Evolutionary conservation across 2,888 invertebrate species (phyloP), one percentile per base, ranked within the genome.

Genomic region (Latheticus oryzae): DNA sequence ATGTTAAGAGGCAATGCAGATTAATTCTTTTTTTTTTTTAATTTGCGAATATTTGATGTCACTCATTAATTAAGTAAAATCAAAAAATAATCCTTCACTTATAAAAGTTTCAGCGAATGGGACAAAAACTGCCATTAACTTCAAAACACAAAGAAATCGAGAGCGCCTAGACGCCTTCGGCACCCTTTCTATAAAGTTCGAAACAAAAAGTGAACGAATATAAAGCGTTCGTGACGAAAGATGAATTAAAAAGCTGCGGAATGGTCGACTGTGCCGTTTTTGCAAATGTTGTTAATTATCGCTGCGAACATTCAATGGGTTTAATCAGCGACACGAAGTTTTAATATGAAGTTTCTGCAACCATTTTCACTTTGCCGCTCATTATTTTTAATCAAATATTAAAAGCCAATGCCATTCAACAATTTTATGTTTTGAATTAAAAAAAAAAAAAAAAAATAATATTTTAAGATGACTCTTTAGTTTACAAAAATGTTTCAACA

Each of bases 251-350:
- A 71, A 66, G 65, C 64, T 63, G 63, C 61, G 63, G 60, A 67
- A 65, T 61, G 66, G 63, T 67, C 64, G 63, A 66, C 64, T 60
- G 66, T 66, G 67, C 67, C 66, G 66, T 70, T 69, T 70, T 68
- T 69, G 67, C 66, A 70, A 72, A 72, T 72, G 69, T 66, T 69
- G 72, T 71, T 72, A 72, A 72, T 72, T 72, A 72, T 62, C 60
- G 40, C 50, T 33, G 53, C 40, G 42, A 54, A 50, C 53, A 28
- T 56, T 64, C 64, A 58, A 64, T 54, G 60, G 57, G 53, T 64
- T 64, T 62, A 64, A 64, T 64, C 64, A 59, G 47, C 30, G 59
- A 61, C 45, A 59, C 45, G 48, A 60, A 60, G 56, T 51, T 60
- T 56, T 48, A 43, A 56, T 54, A 56, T 45, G 45, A 23, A 55